phyloP scores from a whole-genome alignment of 2,113 vertebrate species.

The Urocitellus parryii region DNA sequence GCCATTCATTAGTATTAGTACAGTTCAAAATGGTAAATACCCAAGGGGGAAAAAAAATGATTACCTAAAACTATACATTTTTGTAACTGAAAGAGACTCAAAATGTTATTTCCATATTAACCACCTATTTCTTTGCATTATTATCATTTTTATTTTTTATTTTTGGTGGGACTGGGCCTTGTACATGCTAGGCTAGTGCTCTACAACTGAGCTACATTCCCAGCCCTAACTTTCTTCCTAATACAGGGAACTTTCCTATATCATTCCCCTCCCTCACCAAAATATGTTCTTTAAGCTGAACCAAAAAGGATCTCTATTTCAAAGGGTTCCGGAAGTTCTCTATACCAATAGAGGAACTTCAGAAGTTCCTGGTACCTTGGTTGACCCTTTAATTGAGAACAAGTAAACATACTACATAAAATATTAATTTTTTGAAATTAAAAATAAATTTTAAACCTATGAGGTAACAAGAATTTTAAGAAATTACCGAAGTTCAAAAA shows the following conservation, averaged over 20 bases:
- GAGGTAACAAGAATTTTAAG: background rate
- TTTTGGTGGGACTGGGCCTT: background rate
- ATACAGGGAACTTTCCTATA: background rate
- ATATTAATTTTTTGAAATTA: background rate
- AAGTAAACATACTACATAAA: background rate
- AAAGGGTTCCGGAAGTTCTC: background rate
- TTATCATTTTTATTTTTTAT: background rate
- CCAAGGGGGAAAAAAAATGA: conserved; percentile 63
- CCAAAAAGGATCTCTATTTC: background rate
- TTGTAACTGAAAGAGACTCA: conserved; percentile 59
- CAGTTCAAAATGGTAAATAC: conserved; percentile 58
- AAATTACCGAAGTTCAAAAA: background rate
- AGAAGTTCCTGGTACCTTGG: background rate
- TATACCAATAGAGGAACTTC: background rate
- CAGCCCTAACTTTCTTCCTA: background rate
- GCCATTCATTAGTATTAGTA: conserved; percentile 53
- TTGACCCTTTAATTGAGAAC: background rate
- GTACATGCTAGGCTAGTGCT: background rate
- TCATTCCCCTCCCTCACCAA: background rate
- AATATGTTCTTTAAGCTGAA: background rate
- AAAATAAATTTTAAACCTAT: background rate
- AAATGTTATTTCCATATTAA: conserved; percentile 58
- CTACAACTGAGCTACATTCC: background rate
- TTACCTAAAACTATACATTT: conserved; percentile 65
- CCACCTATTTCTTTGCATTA: too few species aligned